phyloP scores from a whole-genome alignment of 2,797 vertebrate genomes.

The Sternotherus odoratus region DNA sequence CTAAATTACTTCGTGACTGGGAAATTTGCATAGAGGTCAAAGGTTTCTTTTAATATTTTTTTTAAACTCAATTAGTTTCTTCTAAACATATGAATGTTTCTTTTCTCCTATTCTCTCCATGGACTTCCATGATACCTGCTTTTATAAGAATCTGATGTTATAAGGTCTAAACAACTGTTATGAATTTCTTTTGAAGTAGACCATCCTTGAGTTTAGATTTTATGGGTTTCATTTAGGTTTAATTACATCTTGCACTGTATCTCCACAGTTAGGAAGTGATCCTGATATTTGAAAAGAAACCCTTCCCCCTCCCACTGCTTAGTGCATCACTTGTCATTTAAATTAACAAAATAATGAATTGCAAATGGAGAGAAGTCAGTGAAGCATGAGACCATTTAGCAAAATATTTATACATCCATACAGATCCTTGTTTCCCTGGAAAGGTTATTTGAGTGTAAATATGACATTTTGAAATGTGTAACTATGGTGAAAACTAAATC shows the following conservation, averaged over 20 bases:
- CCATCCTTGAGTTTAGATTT: not conserved
- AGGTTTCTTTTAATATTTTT: not conserved
- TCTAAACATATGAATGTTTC: not conserved
- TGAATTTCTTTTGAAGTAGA: not conserved
- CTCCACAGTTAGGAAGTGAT: not conserved
- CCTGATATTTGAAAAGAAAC: conserved; percentile 25
- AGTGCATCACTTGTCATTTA: conserved; percentile 43
- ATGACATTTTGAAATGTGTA: conserved; percentile 69
- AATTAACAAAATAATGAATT: conserved; percentile 69
- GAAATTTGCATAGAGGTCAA: not conserved
- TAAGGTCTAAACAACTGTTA: not conserved
- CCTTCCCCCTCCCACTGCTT: not conserved
- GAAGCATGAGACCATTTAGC: conserved; percentile 62
- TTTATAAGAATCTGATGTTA: not conserved
- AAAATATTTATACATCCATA: conserved; percentile 73
- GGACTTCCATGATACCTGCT: not conserved
- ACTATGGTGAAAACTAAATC: conserved; percentile 64
- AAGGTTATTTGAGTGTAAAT: conserved; percentile 75
- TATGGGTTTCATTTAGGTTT: not conserved
- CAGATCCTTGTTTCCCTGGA: conserved; percentile 56
- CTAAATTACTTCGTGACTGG: conserved; percentile 3
- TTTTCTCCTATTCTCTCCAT: not conserved
- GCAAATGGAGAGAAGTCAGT: conserved; percentile 49
- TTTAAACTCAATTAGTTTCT: not conserved
- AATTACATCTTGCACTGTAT: conserved; percentile 13